These are phyloP conservation scores for Aphelenchoides fujianensis DNA, from an alignment of 1,140 invertebrate species.

Conservation along the genomic window DNA sequence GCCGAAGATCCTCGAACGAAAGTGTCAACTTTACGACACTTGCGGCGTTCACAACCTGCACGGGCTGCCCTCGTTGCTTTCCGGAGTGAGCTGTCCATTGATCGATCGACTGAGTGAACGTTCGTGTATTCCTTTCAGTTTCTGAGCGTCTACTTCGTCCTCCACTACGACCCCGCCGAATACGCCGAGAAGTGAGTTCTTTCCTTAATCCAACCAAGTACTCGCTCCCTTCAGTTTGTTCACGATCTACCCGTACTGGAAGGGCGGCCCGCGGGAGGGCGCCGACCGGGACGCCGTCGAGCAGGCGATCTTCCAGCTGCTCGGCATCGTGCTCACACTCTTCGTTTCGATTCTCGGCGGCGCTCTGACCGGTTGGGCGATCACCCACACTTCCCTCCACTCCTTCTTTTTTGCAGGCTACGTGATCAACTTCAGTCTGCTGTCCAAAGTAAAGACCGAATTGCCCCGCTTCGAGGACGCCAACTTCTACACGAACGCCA, in stretches of 20 bases:
- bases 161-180: conserved; percentile 51
- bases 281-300: conserved; percentile 68
- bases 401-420: conserved; percentile 51
- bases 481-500: conserved; percentile 56
- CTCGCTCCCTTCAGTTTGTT: conserved; percentile 63
- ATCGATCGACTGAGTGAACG: too few relatives aligned
- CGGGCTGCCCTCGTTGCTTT: conserved; percentile 65
- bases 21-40: conserved; percentile 64
- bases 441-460: conserved; percentile 53
- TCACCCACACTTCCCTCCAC: conserved; percentile 2
- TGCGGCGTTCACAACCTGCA: conserved; percentile 67
- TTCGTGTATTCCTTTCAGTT: conserved; percentile 41
- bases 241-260: conserved; percentile 66
- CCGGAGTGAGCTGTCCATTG: conserved; percentile 61
- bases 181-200: conserved; percentile 49
- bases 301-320: conserved; percentile 78
- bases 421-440: conserved; percentile 45
- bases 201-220: background rate
- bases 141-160: conserved; percentile 55
- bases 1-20: conserved; percentile 36
- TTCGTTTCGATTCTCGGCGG: conserved; percentile 74
- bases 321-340: conserved; percentile 73
- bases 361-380: conserved; percentile 72
- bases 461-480: conserved; percentile 55
- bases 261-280: conserved; percentile 63